Conservation (phyloP, 2,888 invertebrate species). For the Anagyrus pseudococci region DNA sequence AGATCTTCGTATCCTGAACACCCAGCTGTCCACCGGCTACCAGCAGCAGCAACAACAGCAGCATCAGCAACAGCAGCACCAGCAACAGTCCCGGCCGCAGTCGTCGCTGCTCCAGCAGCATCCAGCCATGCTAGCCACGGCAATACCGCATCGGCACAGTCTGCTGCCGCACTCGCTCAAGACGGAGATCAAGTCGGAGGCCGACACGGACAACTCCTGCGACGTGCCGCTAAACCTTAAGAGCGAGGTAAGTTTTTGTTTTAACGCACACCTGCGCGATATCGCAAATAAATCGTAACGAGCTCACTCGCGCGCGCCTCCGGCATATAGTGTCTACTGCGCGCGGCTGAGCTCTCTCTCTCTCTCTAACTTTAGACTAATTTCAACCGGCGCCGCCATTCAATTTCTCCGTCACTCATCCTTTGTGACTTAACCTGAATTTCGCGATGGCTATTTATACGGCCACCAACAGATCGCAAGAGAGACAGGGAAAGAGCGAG, state of each 20-base stretch:
- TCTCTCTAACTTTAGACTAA: conserved; percentile 21
- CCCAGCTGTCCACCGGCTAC: conserved; percentile 56
- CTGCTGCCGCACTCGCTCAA: conserved; percentile 59
- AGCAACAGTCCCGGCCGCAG: conserved; percentile 22
- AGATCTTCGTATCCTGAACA: conserved; percentile 62
- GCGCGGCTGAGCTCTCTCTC: not conserved
- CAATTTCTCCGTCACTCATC: conserved; percentile 32
- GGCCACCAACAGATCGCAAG: no score
- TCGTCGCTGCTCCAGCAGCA: conserved; percentile 38
- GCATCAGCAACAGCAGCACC: conserved; percentile 32
- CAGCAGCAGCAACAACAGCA: conserved; percentile 53
- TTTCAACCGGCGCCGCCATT: conserved; percentile 25
- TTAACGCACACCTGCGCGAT: not conserved
- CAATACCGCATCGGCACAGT: conserved; percentile 58
- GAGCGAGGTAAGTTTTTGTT: conserved; percentile 61
- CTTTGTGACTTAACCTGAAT: conserved; percentile 33
- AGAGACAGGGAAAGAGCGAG: no score
- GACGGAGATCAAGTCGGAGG: conserved; percentile 39
- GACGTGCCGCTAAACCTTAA: conserved; percentile 61
- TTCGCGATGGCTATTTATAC: conserved; percentile 21
- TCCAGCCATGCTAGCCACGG: conserved; percentile 60
- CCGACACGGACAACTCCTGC: conserved; percentile 57
- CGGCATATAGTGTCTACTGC: conserved; percentile 1
- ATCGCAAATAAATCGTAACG: no score
- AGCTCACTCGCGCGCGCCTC: no score